Percentiles rank a stretch among this genome's conserved stretches.
Conservation (phyloP, 2,888 invertebrate genomes). For the Agrochola macilenta region DNA sequence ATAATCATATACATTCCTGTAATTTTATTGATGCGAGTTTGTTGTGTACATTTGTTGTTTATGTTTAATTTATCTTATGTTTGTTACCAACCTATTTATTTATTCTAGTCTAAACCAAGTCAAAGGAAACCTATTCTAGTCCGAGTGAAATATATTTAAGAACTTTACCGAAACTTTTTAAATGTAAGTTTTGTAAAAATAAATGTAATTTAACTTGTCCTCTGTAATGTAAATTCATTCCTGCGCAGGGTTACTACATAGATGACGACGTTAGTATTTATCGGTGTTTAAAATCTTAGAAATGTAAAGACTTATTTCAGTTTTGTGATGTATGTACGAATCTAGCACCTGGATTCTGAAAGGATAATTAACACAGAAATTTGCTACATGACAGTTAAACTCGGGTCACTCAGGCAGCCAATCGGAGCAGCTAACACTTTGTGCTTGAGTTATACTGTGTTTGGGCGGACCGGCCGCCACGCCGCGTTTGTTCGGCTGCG, state of each 20-base stretch:
- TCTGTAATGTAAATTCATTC: conserved; percentile 73
- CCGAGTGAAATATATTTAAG: conserved; percentile 64
- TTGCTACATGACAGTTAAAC: not conserved
- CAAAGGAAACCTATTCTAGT: conserved; percentile 75
- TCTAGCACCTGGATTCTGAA: conserved; percentile 35
- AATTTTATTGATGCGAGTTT: conserved; percentile 72
- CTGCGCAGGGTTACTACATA: conserved; percentile 76
- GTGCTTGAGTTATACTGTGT: not conserved
- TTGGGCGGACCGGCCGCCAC: not conserved
- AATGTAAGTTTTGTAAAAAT: conserved; percentile 75
- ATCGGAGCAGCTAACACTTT: too few species aligned
- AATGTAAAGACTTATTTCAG: conserved; percentile 66
- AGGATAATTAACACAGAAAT: not conserved
- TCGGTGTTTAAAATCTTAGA: conserved; percentile 69
- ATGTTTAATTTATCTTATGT: conserved; percentile 75
- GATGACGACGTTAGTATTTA: conserved; percentile 63
- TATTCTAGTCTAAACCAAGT: conserved; percentile 78
- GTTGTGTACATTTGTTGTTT: conserved; percentile 76
- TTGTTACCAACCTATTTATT: conserved; percentile 74
- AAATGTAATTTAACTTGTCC: conserved; percentile 73
- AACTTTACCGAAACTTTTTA: conserved; percentile 65
- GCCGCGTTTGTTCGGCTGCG: not conserved
- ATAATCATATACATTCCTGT: conserved; percentile 77
- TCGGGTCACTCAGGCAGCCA: not conserved
- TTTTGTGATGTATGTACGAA: conserved; percentile 63